These are phyloP conservation scores for Rhinopomastus cyanomelas DNA, from an alignment of 2,113 vertebrate species.

Conservation along the genomic window DNA sequence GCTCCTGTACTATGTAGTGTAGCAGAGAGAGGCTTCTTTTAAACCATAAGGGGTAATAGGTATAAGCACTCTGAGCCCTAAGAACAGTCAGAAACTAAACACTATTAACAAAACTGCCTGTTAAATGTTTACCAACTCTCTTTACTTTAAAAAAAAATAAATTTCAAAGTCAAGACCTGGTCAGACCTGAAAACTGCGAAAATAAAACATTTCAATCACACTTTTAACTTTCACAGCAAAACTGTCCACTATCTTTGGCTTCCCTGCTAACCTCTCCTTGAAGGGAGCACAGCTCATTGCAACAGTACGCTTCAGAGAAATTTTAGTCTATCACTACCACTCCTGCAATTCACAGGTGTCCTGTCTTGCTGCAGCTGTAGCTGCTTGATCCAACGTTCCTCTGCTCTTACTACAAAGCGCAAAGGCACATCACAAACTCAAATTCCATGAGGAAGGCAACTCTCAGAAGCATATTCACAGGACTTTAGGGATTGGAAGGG, in stretches of 20 bases:
- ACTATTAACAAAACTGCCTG: not conserved
- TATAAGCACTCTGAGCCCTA: not conserved
- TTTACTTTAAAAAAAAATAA: not conserved
- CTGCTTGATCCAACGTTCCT: not conserved
- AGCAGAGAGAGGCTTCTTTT: not conserved
- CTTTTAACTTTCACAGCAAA: not conserved
- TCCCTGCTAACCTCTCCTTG: not conserved
- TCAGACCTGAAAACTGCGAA: not conserved
- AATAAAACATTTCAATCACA: not conserved
- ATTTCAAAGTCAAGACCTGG: not conserved
- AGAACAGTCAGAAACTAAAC: not conserved
- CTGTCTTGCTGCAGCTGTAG: not conserved
- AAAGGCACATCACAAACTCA: not conserved
- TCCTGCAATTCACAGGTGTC: not conserved
- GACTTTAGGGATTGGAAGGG: too few relatives aligned
- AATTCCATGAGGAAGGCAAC: not conserved
- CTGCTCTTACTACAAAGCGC: not conserved
- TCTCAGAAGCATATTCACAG: too few relatives aligned
- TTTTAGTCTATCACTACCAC: not conserved
- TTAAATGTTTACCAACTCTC: not conserved
- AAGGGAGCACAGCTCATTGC: not conserved
- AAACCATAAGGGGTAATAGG: accelerated
- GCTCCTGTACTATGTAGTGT: not conserved
- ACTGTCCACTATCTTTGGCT: not conserved
- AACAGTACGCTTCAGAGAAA: not conserved